Evolutionary conservation across 2,888 invertebrate species (phyloP), one percentile per base, ranked within the genome.

Genomic region (Melipona beecheii): DNA sequence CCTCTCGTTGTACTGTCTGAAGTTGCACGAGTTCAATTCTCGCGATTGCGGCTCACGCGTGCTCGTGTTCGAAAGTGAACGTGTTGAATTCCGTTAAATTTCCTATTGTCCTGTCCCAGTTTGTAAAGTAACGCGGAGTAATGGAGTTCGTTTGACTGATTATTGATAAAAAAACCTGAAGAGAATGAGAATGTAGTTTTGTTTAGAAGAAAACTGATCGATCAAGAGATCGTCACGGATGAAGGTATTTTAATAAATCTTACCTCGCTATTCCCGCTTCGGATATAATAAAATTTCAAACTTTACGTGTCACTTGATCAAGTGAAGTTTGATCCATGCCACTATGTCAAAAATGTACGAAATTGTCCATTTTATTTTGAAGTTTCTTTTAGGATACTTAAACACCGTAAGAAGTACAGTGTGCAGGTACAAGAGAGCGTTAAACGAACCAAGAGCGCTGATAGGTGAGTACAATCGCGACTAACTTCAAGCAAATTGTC

Each of bases 401-500:
- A 58, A n/a, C 15, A 0, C 2, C 56, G n/a, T n/a, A 15, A n/a
- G n/a, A 56, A 56, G 56, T n/a, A n/a, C n/a, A 21, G 56, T n/a
- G n/a, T 31, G 4, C 31, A 31, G 4, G 4, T 31, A 4, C 56
- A 24, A n/a, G 15, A 2, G 5, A 58, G n/a, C 24, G 13, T 31
- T 27, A 19, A 43, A 66, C 21, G 50, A 64, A 56, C 6, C 21
- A 43, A 15, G 21, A 2, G 17, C 19, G 21, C 15, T 43, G 43
- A 69, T 52, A 73, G 50, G 27, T 36, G 19, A 21, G 24, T 52
- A 21, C 49, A 62, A 75, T 15, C 3, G 78, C 66, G 24, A 68
- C 80, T 15, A 76, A 80, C 87, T 87, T 88, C 85, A 89, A 31
- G 87, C 24, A 50, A 65, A 71, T 19, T 87, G 81, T 79, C 36